Percentiles rank a stretch among this genome's conserved stretches.
These are phyloP conservation scores for Mylabris phalerata DNA, from an alignment of 1,140 invertebrate genomes.

Conservation along the genomic window DNA sequence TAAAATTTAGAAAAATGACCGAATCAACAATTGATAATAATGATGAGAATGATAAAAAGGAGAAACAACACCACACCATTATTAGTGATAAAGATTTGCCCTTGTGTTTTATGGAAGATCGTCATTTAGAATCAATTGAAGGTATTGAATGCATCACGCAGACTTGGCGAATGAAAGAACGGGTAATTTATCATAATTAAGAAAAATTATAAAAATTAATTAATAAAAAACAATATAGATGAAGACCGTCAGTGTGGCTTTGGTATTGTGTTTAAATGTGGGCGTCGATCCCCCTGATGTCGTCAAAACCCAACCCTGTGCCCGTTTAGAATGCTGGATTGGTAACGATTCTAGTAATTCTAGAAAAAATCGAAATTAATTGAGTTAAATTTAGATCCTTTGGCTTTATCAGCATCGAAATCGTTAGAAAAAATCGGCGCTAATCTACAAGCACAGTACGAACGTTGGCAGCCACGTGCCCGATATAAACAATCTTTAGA, in stretches of 20 bases:
- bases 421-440: slow-evolving; percentile 88
- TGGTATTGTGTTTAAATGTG: slow-evolving; percentile 96
- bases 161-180: slow-evolving; percentile 86
- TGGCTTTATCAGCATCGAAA: slow-evolving; percentile 83
- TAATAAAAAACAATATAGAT: slow-evolving; percentile 53
- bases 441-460: slow-evolving; percentile 92
- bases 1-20: neutral
- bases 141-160: slow-evolving; percentile 66
- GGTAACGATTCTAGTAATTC: slow-evolving; percentile 50
- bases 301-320: slow-evolving; percentile 94
- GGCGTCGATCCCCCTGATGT: slow-evolving; percentile 98
- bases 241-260: slow-evolving; percentile 98
- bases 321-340: slow-evolving; percentile 95
- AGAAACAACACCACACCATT: neutral
- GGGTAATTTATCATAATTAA: slow-evolving; percentile 49
- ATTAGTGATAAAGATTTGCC: slow-evolving; percentile 54
- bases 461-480: slow-evolving; percentile 94
- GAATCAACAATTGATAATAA: slow-evolving; percentile 6
- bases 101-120: slow-evolving; percentile 58
- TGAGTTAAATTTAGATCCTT: slow-evolving; percentile 54
- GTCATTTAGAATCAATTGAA: slow-evolving; percentile 71
- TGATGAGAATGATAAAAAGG: slow-evolving; percentile 7
- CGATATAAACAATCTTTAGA: slow-evolving; percentile 94
- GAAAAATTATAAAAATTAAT: neutral
- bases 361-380: neutral